Conservation (phyloP, 2,113 vertebrate genomes). For the Grantiella picta region DNA sequence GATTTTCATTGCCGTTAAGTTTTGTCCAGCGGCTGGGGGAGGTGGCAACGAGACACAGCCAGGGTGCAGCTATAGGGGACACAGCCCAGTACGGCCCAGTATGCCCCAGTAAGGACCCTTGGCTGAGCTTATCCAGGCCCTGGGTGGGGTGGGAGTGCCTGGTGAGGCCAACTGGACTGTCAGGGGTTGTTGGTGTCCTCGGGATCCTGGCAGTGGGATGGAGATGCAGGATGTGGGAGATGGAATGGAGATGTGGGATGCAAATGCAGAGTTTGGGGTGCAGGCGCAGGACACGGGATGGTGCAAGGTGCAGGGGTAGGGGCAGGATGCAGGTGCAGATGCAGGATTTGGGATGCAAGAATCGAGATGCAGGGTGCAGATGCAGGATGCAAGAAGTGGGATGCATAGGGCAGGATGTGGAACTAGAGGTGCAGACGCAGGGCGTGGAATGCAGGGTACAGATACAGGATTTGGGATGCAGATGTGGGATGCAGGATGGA, state of each 20-base stretch:
- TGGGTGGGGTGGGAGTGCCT: not conserved
- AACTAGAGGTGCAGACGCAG: not conserved
- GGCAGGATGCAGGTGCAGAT: not conserved
- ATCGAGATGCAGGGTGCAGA: not conserved
- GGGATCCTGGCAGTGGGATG: accelerated
- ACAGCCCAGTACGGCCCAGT: not conserved
- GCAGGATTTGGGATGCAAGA: not conserved
- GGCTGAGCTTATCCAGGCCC: not conserved
- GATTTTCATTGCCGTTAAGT: not conserved
- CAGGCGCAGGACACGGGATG: not conserved
- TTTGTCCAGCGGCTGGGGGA: not conserved
- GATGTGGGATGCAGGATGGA: not conserved
- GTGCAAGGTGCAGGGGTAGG: not conserved
- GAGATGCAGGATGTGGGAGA: not conserved
- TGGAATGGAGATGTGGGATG: not conserved
- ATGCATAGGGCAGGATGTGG: not conserved
- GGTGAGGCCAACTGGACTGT: accelerated
- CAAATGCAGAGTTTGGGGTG: not conserved
- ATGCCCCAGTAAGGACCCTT: not conserved
- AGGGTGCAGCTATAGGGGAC: not conserved
- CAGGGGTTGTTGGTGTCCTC: too few species aligned
- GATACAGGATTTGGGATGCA: not conserved
- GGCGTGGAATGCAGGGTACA: not conserved
- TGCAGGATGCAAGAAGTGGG: not conserved
- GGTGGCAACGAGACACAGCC: not conserved